Evolutionary conservation across 2,888 invertebrate genomes (phyloP).

Genomic region (Hyposoter didymator): DNA sequence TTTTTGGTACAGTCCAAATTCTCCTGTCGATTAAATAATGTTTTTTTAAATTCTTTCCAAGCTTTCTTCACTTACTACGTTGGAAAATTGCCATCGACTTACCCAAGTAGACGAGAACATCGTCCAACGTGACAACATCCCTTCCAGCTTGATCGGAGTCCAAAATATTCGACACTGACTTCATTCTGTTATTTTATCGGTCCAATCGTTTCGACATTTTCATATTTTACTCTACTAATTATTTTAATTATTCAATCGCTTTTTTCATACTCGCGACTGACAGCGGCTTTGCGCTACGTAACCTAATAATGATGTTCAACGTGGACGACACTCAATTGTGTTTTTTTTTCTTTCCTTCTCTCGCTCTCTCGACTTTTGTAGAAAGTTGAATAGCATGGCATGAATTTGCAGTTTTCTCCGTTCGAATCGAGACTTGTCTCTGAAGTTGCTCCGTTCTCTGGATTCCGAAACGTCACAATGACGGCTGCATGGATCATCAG

Average conservation of each 20-base stretch:
- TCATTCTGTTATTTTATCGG: constrained; percentile 42
- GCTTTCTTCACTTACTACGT: not conserved
- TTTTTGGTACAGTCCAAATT: constrained; percentile 80
- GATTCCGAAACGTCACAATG: no score
- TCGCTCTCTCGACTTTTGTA: no score
- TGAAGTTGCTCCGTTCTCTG: not conserved
- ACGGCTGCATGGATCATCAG: no score
- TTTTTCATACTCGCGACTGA: constrained; percentile 5
- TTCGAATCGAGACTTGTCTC: no score
- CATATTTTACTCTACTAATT: not conserved
- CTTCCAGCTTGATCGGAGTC: constrained; percentile 25
- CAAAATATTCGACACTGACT: constrained; percentile 44
- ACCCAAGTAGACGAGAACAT: constrained; percentile 73
- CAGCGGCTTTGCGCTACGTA: constrained; percentile 27
- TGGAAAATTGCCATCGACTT: constrained; percentile 11
- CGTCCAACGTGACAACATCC: constrained; percentile 71
- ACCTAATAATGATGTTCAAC: constrained; percentile 23
- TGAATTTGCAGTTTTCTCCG: no score
- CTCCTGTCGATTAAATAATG: constrained; percentile 73
- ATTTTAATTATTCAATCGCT: constrained; percentile 10
- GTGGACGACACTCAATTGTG: not conserved
- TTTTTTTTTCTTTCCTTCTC: constrained; percentile 8
- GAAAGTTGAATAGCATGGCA: no score
- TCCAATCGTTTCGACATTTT: not conserved
- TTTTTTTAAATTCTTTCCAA: constrained; percentile 10